Percentiles rank a stretch among this genome's conserved stretches.
These are phyloP conservation scores for Drosophila mulleri DNA, from an alignment of 2,888 invertebrate genomes.

Conservation along the genomic window DNA sequence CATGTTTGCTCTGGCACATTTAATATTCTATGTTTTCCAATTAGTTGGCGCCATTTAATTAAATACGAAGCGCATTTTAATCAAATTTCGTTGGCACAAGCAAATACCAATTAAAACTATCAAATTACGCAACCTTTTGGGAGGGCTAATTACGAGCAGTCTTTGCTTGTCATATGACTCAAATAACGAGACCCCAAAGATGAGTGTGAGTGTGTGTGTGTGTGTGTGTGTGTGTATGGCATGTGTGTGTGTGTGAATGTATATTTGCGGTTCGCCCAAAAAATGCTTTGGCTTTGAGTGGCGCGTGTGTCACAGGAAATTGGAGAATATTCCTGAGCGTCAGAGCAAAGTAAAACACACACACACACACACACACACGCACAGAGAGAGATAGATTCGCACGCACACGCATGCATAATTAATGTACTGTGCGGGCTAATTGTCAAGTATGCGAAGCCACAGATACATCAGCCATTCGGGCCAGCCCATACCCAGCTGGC, in stretches of 20 bases:
- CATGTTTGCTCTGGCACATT: not conserved
- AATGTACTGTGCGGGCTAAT: constrained; percentile 68
- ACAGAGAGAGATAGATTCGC: constrained; percentile 10
- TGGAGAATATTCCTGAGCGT: constrained; percentile 55
- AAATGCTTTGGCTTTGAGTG: constrained; percentile 60
- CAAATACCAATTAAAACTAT: constrained; percentile 76
- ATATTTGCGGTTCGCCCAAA: constrained; percentile 63
- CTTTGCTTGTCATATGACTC: constrained; percentile 38
- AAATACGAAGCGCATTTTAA: constrained; percentile 55
- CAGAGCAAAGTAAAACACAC: constrained; percentile 37
- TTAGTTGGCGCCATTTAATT: constrained; percentile 46
- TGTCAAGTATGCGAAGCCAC: constrained; percentile 68
- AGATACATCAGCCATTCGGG: constrained; percentile 37
- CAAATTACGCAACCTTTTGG: constrained; percentile 61
- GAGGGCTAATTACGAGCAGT: constrained; percentile 61
- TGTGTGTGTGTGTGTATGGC: constrained; percentile 6
- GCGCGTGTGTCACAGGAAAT: constrained; percentile 58
- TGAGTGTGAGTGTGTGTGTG: not conserved
- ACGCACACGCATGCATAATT: constrained; percentile 62
- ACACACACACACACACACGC: constrained; percentile 19
- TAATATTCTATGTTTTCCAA: constrained; percentile 18
- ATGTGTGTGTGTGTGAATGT: constrained; percentile 26
- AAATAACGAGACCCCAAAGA: constrained; percentile 32
- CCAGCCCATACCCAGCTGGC: not conserved
- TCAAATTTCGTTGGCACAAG: constrained; percentile 62